A percentile compares a stretch with the other conserved stretches of the same genome.
Conservation (phyloP, 2,113 vertebrate species). For the Hylia prasina region DNA sequence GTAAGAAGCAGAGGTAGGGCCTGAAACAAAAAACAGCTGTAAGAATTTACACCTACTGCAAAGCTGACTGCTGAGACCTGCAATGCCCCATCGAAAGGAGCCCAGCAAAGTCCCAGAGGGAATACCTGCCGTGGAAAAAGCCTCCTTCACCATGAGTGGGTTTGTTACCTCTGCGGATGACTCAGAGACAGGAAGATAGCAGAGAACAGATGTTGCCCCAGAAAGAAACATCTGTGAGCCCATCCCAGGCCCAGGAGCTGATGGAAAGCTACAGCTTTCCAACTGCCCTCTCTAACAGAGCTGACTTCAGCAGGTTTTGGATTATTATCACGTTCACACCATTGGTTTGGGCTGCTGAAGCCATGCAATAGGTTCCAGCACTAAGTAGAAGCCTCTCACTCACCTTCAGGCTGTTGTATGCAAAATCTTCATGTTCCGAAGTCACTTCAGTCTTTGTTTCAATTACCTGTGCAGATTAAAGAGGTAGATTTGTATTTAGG, state of each 20-base stretch:
- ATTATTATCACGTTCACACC: rapidly evolving
- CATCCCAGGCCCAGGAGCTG: not conserved
- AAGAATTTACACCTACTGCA: not conserved
- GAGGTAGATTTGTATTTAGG: not conserved
- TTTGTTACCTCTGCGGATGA: not conserved
- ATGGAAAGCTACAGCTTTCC: not conserved
- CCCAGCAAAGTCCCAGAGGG: not conserved
- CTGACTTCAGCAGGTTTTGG: not conserved
- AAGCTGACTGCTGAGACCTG: not conserved
- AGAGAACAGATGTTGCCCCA: not conserved
- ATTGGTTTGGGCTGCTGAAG: not conserved
- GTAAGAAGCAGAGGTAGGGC: not conserved
- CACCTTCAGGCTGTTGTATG: constrained; percentile 95
- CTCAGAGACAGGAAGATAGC: not conserved
- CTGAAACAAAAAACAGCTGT: not conserved
- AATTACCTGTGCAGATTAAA: constrained; percentile 59
- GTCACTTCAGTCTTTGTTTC: constrained; percentile 68
- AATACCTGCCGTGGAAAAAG: not conserved
- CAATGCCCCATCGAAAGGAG: rapidly evolving
- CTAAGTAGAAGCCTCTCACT: constrained; percentile 6
- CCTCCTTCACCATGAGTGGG: not conserved
- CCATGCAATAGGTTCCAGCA: not conserved
- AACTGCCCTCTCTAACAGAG: not conserved
- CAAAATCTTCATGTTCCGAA: constrained; percentile 78
- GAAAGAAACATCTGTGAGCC: not conserved